Percentiles rank a stretch among this genome's conserved stretches.
Conservation (phyloP, 64 coral and sea anemone species). For the Montipora efflorescens region DNA sequence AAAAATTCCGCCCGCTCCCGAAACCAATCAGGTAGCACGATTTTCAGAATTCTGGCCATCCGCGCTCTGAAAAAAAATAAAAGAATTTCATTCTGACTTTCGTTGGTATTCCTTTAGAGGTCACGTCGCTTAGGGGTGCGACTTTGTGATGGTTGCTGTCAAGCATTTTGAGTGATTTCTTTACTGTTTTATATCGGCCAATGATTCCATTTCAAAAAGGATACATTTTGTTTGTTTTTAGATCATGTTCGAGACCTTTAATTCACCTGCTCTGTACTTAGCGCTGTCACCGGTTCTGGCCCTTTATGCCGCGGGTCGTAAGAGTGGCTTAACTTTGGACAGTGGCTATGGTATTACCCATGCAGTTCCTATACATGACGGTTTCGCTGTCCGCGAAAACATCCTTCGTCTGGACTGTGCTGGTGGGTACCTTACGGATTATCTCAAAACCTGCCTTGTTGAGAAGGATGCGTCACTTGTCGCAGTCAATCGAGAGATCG, state of each 20-base stretch:
- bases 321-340: neutral
- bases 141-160: too few species aligned
- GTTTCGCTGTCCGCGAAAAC: neutral
- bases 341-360: slow-evolving; percentile 23
- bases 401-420: slow-evolving; percentile 2
- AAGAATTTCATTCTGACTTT: too few species aligned
- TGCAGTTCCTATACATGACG: slow-evolving; percentile 15
- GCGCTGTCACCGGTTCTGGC: slow-evolving; percentile 22
- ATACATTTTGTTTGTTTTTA: neutral
- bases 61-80: too few species aligned
- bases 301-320: slow-evolving; percentile 12
- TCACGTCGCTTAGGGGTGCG: too few species aligned
- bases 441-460: neutral
- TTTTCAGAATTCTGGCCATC: too few species aligned
- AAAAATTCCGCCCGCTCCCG: too few species aligned
- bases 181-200: too few species aligned
- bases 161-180: too few species aligned
- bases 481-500: neutral
- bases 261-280: slow-evolving; percentile 19
- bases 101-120: too few species aligned
- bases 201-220: neutral
- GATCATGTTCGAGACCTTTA: slow-evolving; percentile 31
- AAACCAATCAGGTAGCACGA: too few species aligned
- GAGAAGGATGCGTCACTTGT: neutral
- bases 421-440: neutral